Evolutionary conservation across 2,113 vertebrate species (phyloP).

Genomic region (Rhynchomys soricoides): DNA sequence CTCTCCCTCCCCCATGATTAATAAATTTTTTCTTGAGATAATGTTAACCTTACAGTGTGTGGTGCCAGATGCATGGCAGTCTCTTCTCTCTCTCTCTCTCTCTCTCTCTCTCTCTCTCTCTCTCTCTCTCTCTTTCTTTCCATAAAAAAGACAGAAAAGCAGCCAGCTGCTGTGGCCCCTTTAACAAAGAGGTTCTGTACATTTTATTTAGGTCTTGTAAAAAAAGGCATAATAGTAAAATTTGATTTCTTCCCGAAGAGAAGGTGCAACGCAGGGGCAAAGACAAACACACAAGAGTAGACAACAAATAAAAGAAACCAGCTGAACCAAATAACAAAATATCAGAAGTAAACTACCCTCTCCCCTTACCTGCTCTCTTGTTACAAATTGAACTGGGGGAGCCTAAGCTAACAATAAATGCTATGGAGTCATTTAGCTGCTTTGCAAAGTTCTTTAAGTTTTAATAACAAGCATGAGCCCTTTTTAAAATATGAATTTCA

Average conservation of each 20-base stretch:
- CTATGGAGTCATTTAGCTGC: slow-evolving; percentile 56
- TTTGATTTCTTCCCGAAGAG: slow-evolving; percentile 21
- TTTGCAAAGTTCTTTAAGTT: slow-evolving; percentile 78
- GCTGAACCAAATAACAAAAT: background rate
- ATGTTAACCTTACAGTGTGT: background rate
- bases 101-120: background rate
- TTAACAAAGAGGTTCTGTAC: background rate
- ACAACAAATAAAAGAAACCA: background rate
- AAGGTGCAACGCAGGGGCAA: background rate
- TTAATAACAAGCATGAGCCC: slow-evolving; percentile 73
- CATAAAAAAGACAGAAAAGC: background rate
- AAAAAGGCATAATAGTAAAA: slow-evolving; percentile 50
- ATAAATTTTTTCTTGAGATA: background rate
- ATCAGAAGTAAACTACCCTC: slow-evolving; percentile 7
- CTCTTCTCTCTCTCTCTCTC: background rate
- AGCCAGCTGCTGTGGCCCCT: background rate
- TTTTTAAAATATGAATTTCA: slow-evolving; percentile 79
- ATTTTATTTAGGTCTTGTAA: slow-evolving; percentile 16
- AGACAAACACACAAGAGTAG: background rate
- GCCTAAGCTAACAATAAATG: slow-evolving; percentile 46
- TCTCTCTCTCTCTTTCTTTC: background rate
- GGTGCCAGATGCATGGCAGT: fast-evolving
- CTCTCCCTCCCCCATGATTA: no score
- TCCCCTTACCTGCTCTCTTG: background rate
- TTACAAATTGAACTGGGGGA: background rate